Evolutionary conservation across 2,113 vertebrate genomes (phyloP).

Genomic region (Sturnira hondurensis): DNA sequence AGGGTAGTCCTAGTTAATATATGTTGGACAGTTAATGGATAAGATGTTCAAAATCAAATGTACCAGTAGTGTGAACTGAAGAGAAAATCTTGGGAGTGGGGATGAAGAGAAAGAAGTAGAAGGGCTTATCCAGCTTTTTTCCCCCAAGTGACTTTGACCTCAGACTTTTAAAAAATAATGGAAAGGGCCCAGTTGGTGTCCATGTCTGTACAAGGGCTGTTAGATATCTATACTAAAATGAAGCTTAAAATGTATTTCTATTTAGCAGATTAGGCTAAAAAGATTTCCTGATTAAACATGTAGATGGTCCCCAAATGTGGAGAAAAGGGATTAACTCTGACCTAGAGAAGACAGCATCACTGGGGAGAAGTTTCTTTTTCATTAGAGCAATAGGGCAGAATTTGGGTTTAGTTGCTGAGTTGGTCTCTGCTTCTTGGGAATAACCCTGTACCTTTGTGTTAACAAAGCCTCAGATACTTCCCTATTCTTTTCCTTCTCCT

Average conservation of each 20-base stretch:
- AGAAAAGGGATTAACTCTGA: conserved; percentile 15
- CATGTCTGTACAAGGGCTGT: neutral
- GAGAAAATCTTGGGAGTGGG: neutral
- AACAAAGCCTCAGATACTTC: neutral
- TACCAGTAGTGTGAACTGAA: neutral
- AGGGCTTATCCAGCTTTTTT: neutral
- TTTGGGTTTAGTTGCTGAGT: neutral
- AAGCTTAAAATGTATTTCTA: conserved; percentile 11
- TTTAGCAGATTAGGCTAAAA: neutral
- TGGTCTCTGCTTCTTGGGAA: neutral
- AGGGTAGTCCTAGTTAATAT: neutral
- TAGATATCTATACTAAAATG: conserved; percentile 6
- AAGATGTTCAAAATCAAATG: conserved; percentile 31
- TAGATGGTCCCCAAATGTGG: neutral
- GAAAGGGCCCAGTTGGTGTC: neutral
- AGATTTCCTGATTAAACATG: conserved; percentile 14
- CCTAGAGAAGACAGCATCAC: neutral
- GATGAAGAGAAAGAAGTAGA: neutral
- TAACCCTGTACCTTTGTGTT: neutral
- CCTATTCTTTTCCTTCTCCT: conserved; percentile 13
- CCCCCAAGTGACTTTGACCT: neutral
- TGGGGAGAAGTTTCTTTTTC: neutral
- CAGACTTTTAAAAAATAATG: neutral
- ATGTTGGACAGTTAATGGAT: neutral
- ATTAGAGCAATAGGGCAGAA: neutral